Percentiles rank a stretch among this genome's conserved stretches.
Conservation (phyloP, 1,140 invertebrate genomes). For the Plectrocnemia conspersa region DNA sequence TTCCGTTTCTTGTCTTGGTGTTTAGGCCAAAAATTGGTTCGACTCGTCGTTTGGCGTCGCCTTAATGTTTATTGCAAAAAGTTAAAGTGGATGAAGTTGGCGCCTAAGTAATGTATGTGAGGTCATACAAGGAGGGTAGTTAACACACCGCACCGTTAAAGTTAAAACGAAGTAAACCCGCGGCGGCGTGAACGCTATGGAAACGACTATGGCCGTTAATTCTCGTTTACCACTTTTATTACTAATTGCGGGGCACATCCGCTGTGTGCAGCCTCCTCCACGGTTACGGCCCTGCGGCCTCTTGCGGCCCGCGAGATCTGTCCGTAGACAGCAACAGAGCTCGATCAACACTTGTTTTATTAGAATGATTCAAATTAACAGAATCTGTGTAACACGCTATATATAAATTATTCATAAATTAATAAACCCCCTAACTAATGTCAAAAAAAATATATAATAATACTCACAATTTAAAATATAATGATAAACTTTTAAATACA, state of each 20-base stretch:
- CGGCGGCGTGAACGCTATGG: conserved; percentile 19
- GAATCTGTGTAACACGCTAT: too few relatives aligned
- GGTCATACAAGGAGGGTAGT: conserved; percentile 13
- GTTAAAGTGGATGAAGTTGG: conserved; percentile 5
- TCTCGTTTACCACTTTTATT: conserved; percentile 36
- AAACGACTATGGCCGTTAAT: conserved; percentile 34
- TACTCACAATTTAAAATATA: too few relatives aligned
- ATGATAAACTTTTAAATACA: too few relatives aligned
- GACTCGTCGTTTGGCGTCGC: not conserved
- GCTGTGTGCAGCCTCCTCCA: not conserved
- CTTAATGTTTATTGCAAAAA: conserved; percentile 10
- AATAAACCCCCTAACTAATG: too few relatives aligned
- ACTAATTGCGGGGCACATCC: conserved; percentile 29
- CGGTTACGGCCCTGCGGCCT: not conserved
- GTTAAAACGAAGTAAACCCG: conserved; percentile 29
- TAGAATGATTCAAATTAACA: too few relatives aligned
- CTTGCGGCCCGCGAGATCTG: not conserved
- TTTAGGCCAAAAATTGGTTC: too few relatives aligned
- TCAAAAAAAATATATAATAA: too few relatives aligned
- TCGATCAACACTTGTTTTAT: too few relatives aligned
- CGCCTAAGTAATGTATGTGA: conserved; percentile 15
- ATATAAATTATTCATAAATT: too few relatives aligned
- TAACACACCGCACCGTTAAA: conserved; percentile 27
- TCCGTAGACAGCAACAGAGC: too few relatives aligned
- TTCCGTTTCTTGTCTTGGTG: too few relatives aligned